These are phyloP conservation scores for Loxodonta africana DNA, from an alignment of 2,113 vertebrate species.

Conservation along the genomic window DNA sequence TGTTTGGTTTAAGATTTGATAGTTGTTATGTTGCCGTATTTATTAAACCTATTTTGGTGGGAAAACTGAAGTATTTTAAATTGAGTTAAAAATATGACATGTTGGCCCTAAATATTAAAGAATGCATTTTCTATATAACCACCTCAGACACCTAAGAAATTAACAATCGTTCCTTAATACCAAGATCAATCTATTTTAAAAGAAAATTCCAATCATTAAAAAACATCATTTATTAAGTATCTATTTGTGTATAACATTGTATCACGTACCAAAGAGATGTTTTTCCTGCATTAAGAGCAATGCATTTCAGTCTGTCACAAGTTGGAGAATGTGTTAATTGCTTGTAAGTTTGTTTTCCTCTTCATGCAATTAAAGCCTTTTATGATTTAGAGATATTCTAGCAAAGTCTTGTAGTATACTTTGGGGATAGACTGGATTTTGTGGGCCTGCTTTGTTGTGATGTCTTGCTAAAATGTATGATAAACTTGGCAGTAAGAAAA, in stretches of 20 bases:
- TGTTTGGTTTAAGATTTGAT: background rate
- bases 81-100: background rate
- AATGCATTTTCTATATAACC: constrained; percentile 24
- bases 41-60: background rate
- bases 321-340: background rate
- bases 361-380: background rate
- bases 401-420: background rate
- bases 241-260: constrained; percentile 16
- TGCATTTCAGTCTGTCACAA: background rate
- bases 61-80: constrained; percentile 25
- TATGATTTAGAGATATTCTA: background rate
- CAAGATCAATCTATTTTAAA: background rate
- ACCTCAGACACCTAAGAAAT: background rate
- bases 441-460: background rate
- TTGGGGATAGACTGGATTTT: background rate
- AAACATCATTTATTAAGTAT: constrained; percentile 1
- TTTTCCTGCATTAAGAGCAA: background rate
- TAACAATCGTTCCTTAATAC: constrained; percentile 7
- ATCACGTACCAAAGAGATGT: background rate
- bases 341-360: background rate
- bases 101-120: constrained; percentile 16
- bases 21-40: background rate
- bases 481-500: constrained; percentile 61
- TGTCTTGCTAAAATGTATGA: background rate
- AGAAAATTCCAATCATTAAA: background rate